Percentiles rank a stretch among this genome's conserved stretches.
Conservation (phyloP, 37 sponge, comb jelly and placozoan genomes). For the Bolinopsis microptera region DNA sequence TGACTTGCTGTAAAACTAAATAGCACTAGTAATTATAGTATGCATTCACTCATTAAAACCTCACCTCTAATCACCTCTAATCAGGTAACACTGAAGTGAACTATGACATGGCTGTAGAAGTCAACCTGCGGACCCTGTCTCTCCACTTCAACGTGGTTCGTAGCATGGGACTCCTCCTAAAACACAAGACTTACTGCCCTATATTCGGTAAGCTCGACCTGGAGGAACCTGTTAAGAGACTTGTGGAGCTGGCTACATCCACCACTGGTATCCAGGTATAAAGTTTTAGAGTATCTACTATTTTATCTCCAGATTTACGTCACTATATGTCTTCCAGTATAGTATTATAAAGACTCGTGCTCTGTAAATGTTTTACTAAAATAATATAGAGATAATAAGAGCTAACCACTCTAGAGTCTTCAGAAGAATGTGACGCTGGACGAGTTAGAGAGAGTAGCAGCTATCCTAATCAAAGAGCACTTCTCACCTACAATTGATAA, state of each 20-base stretch:
- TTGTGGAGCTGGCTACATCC: conserved; percentile 48
- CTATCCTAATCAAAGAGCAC: conserved; percentile 56
- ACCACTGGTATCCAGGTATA: conserved; percentile 41
- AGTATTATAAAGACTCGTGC: too few species aligned
- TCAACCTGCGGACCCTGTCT: conserved; percentile 24
- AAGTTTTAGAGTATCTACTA: too few species aligned
- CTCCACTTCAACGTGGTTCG: conserved; percentile 42
- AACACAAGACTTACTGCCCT: conserved; percentile 55
- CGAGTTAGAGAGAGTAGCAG: conserved; percentile 40
- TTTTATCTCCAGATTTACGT: background rate
- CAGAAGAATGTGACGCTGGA: conserved; percentile 37
- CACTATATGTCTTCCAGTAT: background rate
- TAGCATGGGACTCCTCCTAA: conserved; percentile 41
- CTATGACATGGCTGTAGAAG: conserved; percentile 40
- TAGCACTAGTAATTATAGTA: too few species aligned
- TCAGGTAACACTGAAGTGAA: conserved; percentile 32
- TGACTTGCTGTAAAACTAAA: too few species aligned
- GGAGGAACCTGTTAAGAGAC: conserved; percentile 41
- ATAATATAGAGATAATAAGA: too few species aligned
- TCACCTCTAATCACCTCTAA: too few species aligned
- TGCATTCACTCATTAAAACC: too few species aligned
- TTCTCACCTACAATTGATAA: conserved; percentile 26
- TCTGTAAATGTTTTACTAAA: too few species aligned
- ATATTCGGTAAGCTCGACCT: background rate
- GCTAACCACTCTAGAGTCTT: too few species aligned